phyloP scores from a whole-genome alignment of 2,888 invertebrate species.

The Augochlorella aurata region DNA sequence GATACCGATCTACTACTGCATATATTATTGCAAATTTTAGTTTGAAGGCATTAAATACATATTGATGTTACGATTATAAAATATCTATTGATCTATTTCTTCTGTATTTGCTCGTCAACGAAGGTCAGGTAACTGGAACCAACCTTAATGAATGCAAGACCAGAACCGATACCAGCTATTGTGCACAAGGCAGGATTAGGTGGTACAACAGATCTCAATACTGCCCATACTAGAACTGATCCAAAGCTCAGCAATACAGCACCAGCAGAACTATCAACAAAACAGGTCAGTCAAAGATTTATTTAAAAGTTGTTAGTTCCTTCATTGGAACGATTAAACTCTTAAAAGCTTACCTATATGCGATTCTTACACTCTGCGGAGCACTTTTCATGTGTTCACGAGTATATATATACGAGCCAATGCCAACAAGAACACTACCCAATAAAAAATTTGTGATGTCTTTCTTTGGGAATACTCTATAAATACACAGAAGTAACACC shows the following conservation, averaged over 20 bases:
- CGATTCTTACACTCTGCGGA: constrained; percentile 84
- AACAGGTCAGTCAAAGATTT: constrained; percentile 20
- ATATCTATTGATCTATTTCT: constrained; percentile 75
- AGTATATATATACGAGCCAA: constrained; percentile 91
- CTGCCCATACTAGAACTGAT: constrained; percentile 94
- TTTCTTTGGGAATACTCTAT: constrained; percentile 87
- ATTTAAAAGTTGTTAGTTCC: not conserved
- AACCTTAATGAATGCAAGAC: constrained; percentile 86
- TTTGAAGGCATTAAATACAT: constrained; percentile 34
- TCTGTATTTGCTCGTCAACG: constrained; percentile 85
- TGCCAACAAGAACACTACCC: constrained; percentile 90
- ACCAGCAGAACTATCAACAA: constrained; percentile 84
- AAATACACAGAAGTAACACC: constrained; percentile 72
- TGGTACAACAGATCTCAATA: constrained; percentile 90
- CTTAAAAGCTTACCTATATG: constrained; percentile 85
- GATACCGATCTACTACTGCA: constrained; percentile 27
- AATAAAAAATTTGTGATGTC: constrained; percentile 92
- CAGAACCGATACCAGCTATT: constrained; percentile 87
- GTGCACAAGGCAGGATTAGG: constrained; percentile 87
- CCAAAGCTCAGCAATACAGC: constrained; percentile 94
- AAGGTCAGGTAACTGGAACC: constrained; percentile 86
- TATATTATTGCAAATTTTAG: constrained; percentile 39
- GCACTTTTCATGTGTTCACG: constrained; percentile 89
- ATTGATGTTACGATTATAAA: constrained; percentile 28
- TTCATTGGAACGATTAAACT: constrained; percentile 1